Conservation (phyloP, 2,797 vertebrate genomes). For the Trematocara caparti region DNA sequence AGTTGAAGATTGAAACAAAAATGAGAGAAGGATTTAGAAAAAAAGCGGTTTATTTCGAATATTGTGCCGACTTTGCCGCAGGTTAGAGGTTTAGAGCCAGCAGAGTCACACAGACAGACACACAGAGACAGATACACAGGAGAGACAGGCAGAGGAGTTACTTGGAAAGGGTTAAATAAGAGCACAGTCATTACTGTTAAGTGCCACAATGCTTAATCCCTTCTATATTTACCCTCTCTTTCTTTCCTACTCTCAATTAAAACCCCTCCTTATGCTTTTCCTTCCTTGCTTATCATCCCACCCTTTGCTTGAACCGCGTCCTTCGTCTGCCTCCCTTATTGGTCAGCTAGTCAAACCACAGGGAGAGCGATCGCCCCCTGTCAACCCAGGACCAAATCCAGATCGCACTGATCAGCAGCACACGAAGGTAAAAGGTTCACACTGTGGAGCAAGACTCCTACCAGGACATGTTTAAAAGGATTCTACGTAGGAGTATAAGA, state of each 20-base stretch:
- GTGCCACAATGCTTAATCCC: background rate
- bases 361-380: conserved; percentile 15
- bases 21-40: conserved; percentile 18
- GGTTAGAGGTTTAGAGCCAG: conserved; percentile 3
- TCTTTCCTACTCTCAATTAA: background rate
- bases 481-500: conserved; percentile 12
- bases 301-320: background rate
- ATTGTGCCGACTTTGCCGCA: background rate
- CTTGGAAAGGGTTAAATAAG: conserved; percentile 34
- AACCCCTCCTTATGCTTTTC: background rate
- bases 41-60: background rate
- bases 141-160: conserved; percentile 47
- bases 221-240: background rate
- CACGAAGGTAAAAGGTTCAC: conserved; percentile 38
- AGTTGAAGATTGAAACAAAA: conserved; percentile 53
- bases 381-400: conserved; percentile 29
- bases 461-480: conserved; percentile 33
- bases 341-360: conserved; percentile 22
- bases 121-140: conserved; percentile 19
- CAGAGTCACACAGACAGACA: conserved; percentile 30
- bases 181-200: background rate
- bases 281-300: background rate
- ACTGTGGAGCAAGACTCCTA: background rate
- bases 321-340: conserved; percentile 1
- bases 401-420: conserved; percentile 19